phyloP scores from a whole-genome alignment of 2,113 vertebrate genomes.

The Hippocampus zosterae region DNA sequence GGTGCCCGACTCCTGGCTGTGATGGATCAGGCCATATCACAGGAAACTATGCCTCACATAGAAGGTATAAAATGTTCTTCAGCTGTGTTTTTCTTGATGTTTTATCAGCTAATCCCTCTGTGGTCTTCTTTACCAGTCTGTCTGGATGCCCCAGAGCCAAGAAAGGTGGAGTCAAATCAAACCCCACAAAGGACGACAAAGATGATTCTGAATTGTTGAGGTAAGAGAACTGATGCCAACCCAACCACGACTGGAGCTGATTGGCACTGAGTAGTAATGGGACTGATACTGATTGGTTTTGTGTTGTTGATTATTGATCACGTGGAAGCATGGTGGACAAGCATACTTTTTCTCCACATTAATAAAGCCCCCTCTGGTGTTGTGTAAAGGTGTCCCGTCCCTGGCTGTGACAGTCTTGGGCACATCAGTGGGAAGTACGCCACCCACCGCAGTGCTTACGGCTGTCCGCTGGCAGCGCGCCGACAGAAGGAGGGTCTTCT shows the following conservation, averaged over 20 bases:
- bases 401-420: constrained; percentile 93
- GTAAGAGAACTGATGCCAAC: constrained; percentile 64
- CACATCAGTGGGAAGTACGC: constrained; percentile 98
- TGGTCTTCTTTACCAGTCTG: constrained; percentile 73
- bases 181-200: constrained; percentile 94
- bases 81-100: not conserved
- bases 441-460: constrained; percentile 94
- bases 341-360: not conserved
- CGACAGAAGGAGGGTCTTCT: constrained; percentile 92
- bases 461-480: constrained; percentile 90
- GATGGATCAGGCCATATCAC: constrained; percentile 97
- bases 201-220: constrained; percentile 95
- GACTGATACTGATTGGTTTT: too few relatives aligned
- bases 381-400: constrained; percentile 86
- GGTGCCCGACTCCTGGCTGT: constrained; percentile 95
- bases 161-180: constrained; percentile 90
- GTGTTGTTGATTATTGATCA: too few relatives aligned
- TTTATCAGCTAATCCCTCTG: not conserved
- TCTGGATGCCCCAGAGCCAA: constrained; percentile 98
- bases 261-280: not conserved
- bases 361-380: not conserved
- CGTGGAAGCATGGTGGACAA: not conserved
- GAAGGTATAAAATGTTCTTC: constrained; percentile 76
- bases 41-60: constrained; percentile 97
- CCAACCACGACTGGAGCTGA: not conserved